Conservation (phyloP, 2,113 vertebrate genomes). For the Oreotrochilus melanogaster region DNA sequence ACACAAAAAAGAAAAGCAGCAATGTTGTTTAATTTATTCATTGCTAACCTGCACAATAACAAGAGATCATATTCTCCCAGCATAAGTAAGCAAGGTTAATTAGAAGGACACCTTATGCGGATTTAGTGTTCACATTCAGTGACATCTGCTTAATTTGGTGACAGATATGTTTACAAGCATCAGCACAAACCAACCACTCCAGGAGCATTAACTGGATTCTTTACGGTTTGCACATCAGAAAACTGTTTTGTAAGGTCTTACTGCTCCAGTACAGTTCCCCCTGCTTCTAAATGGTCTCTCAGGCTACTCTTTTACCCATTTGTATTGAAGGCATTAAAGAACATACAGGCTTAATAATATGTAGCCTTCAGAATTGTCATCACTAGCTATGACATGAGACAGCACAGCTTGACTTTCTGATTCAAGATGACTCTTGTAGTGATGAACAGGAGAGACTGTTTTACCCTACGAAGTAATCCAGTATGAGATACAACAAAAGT, state of each 20-base stretch:
- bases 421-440: not conserved
- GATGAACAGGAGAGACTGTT: not conserved
- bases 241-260: not conserved
- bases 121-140: not conserved
- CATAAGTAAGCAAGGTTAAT: constrained; percentile 39
- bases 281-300: not conserved
- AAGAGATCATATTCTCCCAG: constrained; percentile 5
- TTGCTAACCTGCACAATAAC: not conserved
- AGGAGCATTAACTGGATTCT: constrained; percentile 25
- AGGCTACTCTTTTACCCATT: not conserved
- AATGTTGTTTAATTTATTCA: not conserved
- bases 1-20: not conserved
- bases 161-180: constrained; percentile 54
- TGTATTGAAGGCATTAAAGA: not conserved
- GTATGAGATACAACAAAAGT: not conserved
- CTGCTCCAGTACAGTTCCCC: not conserved
- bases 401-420: not conserved
- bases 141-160: constrained; percentile 51
- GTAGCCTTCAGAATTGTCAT: not conserved
- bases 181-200: not conserved
- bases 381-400: not conserved
- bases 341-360: not conserved
- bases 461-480: not conserved
- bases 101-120: not conserved
- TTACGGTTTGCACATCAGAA: not conserved